Evolutionary conservation across 2,113 vertebrate species (phyloP).

Genomic region (Rhinoptilus africanus): DNA sequence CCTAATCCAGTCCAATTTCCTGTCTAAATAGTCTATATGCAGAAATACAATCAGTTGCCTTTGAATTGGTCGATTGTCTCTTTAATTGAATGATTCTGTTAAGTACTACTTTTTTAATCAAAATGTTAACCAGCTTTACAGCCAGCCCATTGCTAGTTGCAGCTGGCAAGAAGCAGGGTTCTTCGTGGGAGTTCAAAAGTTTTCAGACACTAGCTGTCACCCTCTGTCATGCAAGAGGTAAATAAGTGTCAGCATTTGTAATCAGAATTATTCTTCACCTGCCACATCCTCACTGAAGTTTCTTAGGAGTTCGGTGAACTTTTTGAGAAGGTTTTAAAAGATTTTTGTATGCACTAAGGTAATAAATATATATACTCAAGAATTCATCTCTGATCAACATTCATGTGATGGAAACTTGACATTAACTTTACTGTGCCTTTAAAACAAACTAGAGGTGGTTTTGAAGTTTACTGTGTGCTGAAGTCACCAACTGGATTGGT

Average conservation of each 20-base stretch:
- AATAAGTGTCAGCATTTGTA: background rate
- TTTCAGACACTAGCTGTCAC: background rate
- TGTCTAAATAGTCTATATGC: background rate
- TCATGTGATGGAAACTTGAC: background rate
- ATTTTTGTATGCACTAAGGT: background rate
- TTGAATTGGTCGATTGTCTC: background rate
- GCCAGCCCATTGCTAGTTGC: background rate
- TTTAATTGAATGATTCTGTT: background rate
- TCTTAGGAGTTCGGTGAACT: background rate
- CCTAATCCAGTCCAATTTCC: background rate
- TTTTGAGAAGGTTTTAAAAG: background rate
- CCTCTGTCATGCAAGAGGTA: background rate
- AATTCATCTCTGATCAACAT: background rate
- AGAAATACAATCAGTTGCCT: background rate
- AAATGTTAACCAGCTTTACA: background rate
- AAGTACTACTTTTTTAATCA: background rate
- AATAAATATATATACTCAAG: background rate
- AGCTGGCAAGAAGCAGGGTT: background rate
- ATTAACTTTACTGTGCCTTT: background rate
- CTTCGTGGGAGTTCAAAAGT: background rate
- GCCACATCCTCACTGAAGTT: background rate
- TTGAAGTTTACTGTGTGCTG: background rate
- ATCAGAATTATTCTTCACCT: background rate
- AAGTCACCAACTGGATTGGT: background rate
- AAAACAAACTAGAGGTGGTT: background rate